Percentiles rank a stretch among this genome's conserved stretches.
phyloP scores from a whole-genome alignment of 2,888 invertebrate species.

The Acholoe squamosa region DNA sequence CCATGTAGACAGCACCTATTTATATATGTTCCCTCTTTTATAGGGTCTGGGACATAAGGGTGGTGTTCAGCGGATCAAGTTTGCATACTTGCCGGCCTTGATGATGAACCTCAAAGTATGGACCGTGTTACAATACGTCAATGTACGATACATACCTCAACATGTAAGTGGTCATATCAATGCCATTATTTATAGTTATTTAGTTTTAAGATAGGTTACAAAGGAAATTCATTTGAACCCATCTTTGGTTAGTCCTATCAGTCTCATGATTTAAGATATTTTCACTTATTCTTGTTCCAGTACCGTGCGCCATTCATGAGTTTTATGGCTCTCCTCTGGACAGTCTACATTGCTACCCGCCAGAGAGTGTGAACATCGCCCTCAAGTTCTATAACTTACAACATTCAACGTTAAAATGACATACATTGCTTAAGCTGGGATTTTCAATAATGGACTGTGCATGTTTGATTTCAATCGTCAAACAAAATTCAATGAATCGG shows the following conservation, averaged over 20 bases:
- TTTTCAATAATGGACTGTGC: too few species aligned
- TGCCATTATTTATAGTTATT: too few species aligned
- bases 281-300: slow-evolving; percentile 2
- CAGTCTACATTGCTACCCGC: slow-evolving; percentile 55
- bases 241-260: too few species aligned
- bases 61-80: slow-evolving; percentile 29
- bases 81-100: slow-evolving; percentile 58
- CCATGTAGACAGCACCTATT: too few species aligned
- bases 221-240: too few species aligned
- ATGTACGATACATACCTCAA: slow-evolving; percentile 57
- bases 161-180: slow-evolving; percentile 52
- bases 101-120: slow-evolving; percentile 60
- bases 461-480: too few species aligned
- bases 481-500: too few species aligned
- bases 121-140: slow-evolving; percentile 59
- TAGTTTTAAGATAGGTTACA: too few species aligned
- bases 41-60: slow-evolving; percentile 52
- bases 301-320: slow-evolving; percentile 63
- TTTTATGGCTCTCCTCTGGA: slow-evolving; percentile 56
- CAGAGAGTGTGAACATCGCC: background rate
- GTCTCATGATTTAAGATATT: too few species aligned
- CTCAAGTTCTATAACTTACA: background rate
- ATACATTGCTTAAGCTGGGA: too few species aligned
- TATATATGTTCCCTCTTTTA: background rate
- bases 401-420: too few species aligned